Base-by-base conservation (phyloP, 1,140 invertebrate genomes). In the Fopius arisanus region DNA sequence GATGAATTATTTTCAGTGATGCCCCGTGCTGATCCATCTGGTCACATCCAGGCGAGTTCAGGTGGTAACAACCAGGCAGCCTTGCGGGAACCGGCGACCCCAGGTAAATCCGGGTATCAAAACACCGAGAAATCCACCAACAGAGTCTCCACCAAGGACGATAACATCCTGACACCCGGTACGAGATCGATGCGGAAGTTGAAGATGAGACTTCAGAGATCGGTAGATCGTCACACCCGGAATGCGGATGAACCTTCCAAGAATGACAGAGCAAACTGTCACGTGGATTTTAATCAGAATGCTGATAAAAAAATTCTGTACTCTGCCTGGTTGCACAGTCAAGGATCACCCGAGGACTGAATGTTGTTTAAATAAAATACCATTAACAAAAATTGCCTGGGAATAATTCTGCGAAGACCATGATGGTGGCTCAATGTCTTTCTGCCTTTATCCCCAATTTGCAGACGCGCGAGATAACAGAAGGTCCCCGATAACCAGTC, bases 321-420 rank as follows among this genome's bases (percentile, higher is more conserved):
- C 43, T 76, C 81, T 23, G 72, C 43, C 2, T 82, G 81, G 81
- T 77, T 82, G 31, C 78, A 78, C 40, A 79, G 73, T 16, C 14
- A 14, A 26, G 16, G n/a, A 1, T 0, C 1, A 51, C 1, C 1
- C 1, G 19, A 59, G 16, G 19, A 26, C 10, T 19, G 54, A 14
- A 26, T 5, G 23, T 26, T 23, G 1, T 26, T 4, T 54, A 59
- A 26, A 59, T 2, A 1, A 19, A 4, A 19, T 19, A 21, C 23
- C 19, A 26, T 26, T 16, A 14, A 19, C n/a, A 16, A 5, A 19
- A 51, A 5, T 12, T 51, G 43, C 1, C n/a, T 3, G 19, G 4
- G 14, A 51, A 51, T 19, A 7, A 21, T 51, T 51, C 19, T 16
- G 19, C 6, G 43, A 21, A 51, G 19, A n/a, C 19, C 5, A 19